Percentiles rank a stretch among this genome's conserved stretches.
Evolutionary conservation across 2,888 invertebrate genomes (phyloP).

Genomic region (Mycalesis mineus): DNA sequence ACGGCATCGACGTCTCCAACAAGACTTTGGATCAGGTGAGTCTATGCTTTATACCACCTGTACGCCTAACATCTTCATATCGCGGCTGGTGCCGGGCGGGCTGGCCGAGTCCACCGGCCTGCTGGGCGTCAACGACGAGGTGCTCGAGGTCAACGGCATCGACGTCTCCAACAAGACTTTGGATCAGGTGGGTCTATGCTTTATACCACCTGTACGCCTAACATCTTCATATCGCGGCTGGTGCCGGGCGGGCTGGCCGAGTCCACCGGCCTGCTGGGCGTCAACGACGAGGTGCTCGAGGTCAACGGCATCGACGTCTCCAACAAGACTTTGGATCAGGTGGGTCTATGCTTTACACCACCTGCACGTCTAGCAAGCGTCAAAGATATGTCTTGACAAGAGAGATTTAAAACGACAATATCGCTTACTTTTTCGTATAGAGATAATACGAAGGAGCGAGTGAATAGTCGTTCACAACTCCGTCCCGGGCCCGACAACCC

Average conservation of each 20-base stretch:
- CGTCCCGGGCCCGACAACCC: no score
- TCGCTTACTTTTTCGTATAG: no score
- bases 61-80: no score
- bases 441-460: no score
- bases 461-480: no score
- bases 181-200: conserved; percentile 93
- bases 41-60: no score
- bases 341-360: no score
- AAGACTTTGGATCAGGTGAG: conserved; percentile 97
- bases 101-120: conserved; percentile 98
- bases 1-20: conserved; percentile 99
- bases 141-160: conserved; percentile 99
- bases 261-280: conserved; percentile 97
- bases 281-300: conserved; percentile 99
- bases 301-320: conserved; percentile 99
- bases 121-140: conserved; percentile 98
- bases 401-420: no score
- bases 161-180: conserved; percentile 99
- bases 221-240: conserved; percentile 97
- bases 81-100: conserved; percentile 97
- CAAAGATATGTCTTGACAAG: no score
- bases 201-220: no score
- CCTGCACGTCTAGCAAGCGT: no score
- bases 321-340: conserved; percentile 98
- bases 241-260: conserved; percentile 98